A percentile compares a stretch with the other conserved stretches of the same genome.
phyloP scores from a whole-genome alignment of 2,113 vertebrate genomes.

The Merops nubicus region DNA sequence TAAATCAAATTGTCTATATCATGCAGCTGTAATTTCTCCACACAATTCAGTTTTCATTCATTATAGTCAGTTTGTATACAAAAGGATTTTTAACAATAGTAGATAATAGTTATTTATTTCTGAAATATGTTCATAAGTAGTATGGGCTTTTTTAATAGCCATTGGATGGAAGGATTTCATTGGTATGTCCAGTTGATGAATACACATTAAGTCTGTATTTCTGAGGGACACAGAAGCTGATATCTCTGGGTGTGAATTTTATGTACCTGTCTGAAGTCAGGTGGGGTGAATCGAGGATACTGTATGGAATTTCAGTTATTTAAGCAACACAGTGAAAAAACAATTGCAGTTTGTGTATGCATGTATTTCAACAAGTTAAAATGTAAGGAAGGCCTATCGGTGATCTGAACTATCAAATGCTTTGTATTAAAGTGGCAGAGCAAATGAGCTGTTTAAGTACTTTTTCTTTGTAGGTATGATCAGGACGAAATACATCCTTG shows the following conservation, averaged over 20 bases:
- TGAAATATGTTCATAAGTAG: background rate
- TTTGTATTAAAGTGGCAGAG: too few relatives aligned
- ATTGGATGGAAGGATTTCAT: background rate
- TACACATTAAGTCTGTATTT: background rate
- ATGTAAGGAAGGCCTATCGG: too few relatives aligned
- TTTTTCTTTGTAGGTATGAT: too few relatives aligned
- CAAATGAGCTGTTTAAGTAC: too few relatives aligned
- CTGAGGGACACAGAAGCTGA: background rate
- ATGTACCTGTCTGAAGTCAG: background rate
- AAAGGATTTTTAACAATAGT: background rate
- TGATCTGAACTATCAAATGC: too few relatives aligned
- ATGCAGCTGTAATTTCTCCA: background rate
- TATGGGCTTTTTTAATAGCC: background rate
- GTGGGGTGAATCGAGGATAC: background rate
- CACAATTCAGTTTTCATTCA: conserved; percentile 4
- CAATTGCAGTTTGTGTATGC: background rate
- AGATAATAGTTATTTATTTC: conserved; percentile 9
- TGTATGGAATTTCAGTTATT: background rate
- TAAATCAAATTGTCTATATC: background rate
- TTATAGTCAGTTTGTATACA: background rate
- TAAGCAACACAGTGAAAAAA: background rate
- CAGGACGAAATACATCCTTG: too few relatives aligned
- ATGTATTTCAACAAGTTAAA: too few relatives aligned
- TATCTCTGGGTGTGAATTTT: background rate
- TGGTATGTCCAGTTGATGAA: background rate